These are phyloP conservation scores for Brenthis hecate DNA, from an alignment of 2,888 invertebrate species.

Conservation along the genomic window DNA sequence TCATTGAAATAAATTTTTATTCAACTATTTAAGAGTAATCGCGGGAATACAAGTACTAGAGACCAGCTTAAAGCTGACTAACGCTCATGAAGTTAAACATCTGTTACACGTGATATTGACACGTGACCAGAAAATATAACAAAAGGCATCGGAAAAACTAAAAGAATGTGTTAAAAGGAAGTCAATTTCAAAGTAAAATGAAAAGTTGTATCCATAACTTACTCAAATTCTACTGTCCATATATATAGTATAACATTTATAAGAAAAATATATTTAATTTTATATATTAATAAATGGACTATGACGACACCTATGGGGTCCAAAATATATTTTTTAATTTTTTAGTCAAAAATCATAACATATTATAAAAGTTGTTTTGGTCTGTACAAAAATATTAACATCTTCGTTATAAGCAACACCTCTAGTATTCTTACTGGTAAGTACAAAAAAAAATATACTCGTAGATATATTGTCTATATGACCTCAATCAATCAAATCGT, in stretches of 20 bases:
- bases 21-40: neutral
- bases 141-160: conserved; percentile 5
- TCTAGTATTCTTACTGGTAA: too few relatives aligned
- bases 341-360: too few relatives aligned
- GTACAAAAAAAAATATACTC: too few relatives aligned
- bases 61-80: conserved; percentile 11
- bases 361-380: neutral
- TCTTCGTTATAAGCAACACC: too few relatives aligned
- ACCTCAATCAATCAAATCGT: too few relatives aligned
- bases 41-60: neutral
- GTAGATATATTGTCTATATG: too few relatives aligned
- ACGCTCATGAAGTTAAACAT: conserved; percentile 13
- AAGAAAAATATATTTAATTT: too few relatives aligned
- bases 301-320: too few relatives aligned
- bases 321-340: too few relatives aligned
- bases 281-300: too few relatives aligned
- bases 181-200: neutral
- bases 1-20: neutral
- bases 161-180: neutral
- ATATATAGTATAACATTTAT: too few relatives aligned
- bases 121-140: conserved; percentile 20
- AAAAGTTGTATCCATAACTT: neutral
- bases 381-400: neutral
- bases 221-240: neutral
- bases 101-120: neutral